phyloP scores from a whole-genome alignment of 2,797 vertebrate genomes.

The Eurystomus glaucurus region DNA sequence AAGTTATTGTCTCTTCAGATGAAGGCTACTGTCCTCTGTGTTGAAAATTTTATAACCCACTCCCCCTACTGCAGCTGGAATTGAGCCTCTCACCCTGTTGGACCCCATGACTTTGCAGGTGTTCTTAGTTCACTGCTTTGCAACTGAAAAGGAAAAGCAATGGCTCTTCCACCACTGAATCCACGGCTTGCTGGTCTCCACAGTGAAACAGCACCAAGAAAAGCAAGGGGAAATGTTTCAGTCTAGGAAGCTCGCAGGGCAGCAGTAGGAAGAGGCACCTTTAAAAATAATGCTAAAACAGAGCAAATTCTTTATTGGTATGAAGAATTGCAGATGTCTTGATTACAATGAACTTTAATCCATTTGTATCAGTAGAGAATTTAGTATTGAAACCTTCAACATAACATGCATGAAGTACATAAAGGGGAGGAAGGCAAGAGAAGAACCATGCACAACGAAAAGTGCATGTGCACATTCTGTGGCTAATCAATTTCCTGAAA shows the following conservation, averaged over 20 bases:
- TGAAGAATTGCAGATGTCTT: neutral
- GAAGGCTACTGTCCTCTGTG: neutral
- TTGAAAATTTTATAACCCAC: neutral
- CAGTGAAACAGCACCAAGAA: neutral
- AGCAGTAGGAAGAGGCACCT: neutral
- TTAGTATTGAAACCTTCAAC: neutral
- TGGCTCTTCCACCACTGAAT: neutral
- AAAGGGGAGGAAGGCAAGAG: neutral
- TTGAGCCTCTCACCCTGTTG: neutral
- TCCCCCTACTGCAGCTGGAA: neutral
- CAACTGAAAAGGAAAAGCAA: neutral
- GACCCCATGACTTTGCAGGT: neutral
- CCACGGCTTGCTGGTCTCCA: neutral
- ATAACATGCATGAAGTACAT: rapidly evolving
- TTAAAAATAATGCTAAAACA: neutral
- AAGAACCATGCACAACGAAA: rapidly evolving
- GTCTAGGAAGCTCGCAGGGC: neutral
- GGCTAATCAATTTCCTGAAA: neutral
- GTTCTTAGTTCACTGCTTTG: neutral
- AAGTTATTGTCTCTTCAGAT: conserved; percentile 18
- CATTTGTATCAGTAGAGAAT: neutral
- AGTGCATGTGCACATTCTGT: neutral
- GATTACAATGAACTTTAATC: neutral
- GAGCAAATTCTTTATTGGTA: neutral
- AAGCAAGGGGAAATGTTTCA: neutral